Base-by-base conservation (phyloP, 2,797 vertebrate species). In the Sarcoramphus papa region DNA sequence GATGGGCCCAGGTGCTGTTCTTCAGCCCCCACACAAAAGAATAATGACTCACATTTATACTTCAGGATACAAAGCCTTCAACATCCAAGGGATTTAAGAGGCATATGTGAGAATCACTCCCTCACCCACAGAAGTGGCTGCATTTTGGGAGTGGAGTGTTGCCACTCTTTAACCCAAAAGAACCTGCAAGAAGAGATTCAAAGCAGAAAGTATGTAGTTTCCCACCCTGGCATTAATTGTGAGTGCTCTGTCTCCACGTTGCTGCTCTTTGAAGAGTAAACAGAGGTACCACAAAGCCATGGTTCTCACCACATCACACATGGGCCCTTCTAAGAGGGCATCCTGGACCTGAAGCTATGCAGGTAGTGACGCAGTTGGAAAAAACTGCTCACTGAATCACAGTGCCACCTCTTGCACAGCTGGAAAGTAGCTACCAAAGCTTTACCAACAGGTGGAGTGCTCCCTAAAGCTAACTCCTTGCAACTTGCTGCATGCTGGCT, bases 31-130 rank as follows among this genome's bases (percentile, higher is more conserved):
- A 90, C 92, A 96, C 50, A 51, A 81, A 93, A 96, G 79, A 96
- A 96, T 96, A 96, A 88, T 96, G 96, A 97, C 91, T 97, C 96
- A 95, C 78, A 83, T 95, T 85, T 80, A 68, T 64, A 65, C 87
- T 78, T 73, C 50, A 72, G 91, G 92, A 94, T 91, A 92, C 76
- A 90, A 95, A 40, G 70, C 60, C 40, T 82, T 57, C 72, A 85
- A 80, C 78, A 94, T 92, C 87, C 73, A 91, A 94, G 76, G 74
- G 56, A 84, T 92, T 88, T 76, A 82, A 85, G 92, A 95, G 80
- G 77, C 37, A 25, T 95, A 72, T 64, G 45, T 74, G 86, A 89
- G 88, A 95, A 94, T 68, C 37, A 60, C 68, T 91, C 85, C 60
- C 80, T 85, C 78, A 93, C 62, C 91, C 87, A 91, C 87, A 92